A percentile compares a stretch with the other conserved stretches of the same genome.
Conservation (phyloP, 2,113 vertebrate genomes). For the Grallaria varia region DNA sequence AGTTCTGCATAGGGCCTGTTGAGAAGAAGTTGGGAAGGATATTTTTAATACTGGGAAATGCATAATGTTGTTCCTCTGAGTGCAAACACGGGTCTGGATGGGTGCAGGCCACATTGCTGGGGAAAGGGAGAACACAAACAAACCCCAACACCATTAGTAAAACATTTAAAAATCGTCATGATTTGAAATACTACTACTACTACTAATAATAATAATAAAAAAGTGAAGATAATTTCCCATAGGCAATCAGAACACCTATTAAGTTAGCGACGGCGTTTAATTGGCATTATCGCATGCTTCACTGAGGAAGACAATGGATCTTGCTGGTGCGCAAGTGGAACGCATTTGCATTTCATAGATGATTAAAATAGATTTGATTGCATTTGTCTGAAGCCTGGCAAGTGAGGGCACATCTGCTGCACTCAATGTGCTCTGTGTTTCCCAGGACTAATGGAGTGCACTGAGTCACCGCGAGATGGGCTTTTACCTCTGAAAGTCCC, state of each 20-base stretch:
- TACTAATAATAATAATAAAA: not conserved
- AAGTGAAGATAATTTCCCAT: constrained; percentile 56
- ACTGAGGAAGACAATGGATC: constrained; percentile 71
- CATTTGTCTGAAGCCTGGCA: constrained; percentile 67
- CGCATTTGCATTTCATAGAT: constrained; percentile 84
- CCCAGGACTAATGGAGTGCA: constrained; percentile 52
- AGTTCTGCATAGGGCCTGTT: not conserved
- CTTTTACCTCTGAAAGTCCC: constrained; percentile 59
- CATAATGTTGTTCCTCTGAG: not conserved
- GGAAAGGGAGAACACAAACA: not conserved
- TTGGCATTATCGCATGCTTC: constrained; percentile 68
- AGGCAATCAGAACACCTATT: constrained; percentile 71
- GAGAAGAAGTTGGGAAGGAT: not conserved
- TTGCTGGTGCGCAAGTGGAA: constrained; percentile 48
- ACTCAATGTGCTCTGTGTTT: constrained; percentile 26
- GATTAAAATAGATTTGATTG: constrained; percentile 76
- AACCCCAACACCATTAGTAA: not conserved
- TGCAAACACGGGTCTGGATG: not conserved
- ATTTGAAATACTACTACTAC: not conserved
- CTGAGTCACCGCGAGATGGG: not conserved
- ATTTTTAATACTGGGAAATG: constrained; percentile 1
- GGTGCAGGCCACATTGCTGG: not conserved
- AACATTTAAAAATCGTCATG: constrained; percentile 2
- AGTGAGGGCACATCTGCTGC: constrained; percentile 67
- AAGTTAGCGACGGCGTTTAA: constrained; percentile 64